Evolutionary conservation across 1,140 invertebrate species (phyloP).

Genomic region (Eupeodes corollae): DNA sequence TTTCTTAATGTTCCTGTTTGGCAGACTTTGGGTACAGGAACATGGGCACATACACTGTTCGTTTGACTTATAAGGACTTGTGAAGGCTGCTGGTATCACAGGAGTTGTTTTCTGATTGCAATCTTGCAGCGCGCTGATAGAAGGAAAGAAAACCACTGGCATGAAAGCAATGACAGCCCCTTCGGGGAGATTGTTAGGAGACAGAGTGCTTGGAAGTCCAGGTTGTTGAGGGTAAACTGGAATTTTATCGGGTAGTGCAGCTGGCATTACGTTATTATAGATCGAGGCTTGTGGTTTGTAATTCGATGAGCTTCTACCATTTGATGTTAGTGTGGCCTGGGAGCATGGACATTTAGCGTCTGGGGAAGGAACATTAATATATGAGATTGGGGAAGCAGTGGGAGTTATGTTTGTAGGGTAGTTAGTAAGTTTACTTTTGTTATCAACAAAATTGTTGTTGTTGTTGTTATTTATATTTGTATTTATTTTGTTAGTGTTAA

Average conservation of each 20-base stretch:
- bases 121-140: slow-evolving; percentile 25
- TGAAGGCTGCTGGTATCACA: slow-evolving; percentile 6
- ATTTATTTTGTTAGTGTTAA: not conserved
- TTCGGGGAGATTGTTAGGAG: slow-evolving; percentile 37
- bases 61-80: slow-evolving; percentile 18
- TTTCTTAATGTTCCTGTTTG: slow-evolving; percentile 23
- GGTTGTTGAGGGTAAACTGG: slow-evolving; percentile 30
- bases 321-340: slow-evolving; percentile 28
- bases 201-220: slow-evolving; percentile 29
- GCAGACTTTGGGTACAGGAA: slow-evolving; percentile 33
- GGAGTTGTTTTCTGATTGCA: slow-evolving; percentile 14
- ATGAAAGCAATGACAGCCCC: slow-evolving; percentile 45
- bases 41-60: slow-evolving; percentile 36
- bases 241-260: slow-evolving; percentile 25
- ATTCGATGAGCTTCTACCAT: slow-evolving; percentile 19
- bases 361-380: not conserved
- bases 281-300: slow-evolving; percentile 14
- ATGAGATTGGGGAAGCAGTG: not conserved
- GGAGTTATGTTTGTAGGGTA: not conserved
- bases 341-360: slow-evolving; percentile 11
- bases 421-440: not conserved
- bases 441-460: not conserved
- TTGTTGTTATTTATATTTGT: no score
- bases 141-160: slow-evolving; percentile 47
- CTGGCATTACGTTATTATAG: slow-evolving; percentile 28